Conservation (phyloP, 1,140 invertebrate species). For the Zaprionus davidi region DNA sequence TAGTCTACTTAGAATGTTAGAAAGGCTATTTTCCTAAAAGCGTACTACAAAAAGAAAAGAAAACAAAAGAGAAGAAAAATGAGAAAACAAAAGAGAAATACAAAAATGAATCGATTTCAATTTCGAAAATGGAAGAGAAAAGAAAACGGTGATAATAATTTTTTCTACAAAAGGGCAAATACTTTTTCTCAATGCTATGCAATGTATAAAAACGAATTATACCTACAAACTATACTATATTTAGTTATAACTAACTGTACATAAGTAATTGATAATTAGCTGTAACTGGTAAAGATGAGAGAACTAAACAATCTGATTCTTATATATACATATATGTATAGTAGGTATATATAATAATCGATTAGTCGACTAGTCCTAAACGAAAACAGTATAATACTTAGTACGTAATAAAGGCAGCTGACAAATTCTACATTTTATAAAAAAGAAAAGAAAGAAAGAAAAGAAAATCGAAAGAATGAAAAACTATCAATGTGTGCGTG, state of each 20-base stretch:
- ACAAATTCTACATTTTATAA: constrained; percentile 80
- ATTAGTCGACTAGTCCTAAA: constrained; percentile 60
- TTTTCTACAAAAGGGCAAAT: constrained; percentile 46
- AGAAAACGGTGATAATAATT: constrained; percentile 55
- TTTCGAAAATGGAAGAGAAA: constrained; percentile 54
- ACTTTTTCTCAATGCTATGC: constrained; percentile 52
- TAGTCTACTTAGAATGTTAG: constrained; percentile 77
- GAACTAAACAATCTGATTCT: constrained; percentile 63
- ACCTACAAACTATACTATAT: constrained; percentile 30
- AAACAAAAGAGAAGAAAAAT: background rate
- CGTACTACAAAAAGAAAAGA: constrained; percentile 54
- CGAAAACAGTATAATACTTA: constrained; percentile 30
- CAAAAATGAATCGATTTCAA: constrained; percentile 62
- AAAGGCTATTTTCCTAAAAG: constrained; percentile 78
- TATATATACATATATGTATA: constrained; percentile 61
- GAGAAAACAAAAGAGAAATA: constrained; percentile 36
- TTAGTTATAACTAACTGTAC: constrained; percentile 20
- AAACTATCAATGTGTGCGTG: constrained; percentile 9
- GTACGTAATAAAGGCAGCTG: constrained; percentile 62
- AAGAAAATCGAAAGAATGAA: constrained; percentile 26
- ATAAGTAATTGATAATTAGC: constrained; percentile 27
- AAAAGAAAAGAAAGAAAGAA: constrained; percentile 46
- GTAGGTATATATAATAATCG: constrained; percentile 46
- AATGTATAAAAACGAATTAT: constrained; percentile 53
- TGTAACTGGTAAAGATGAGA: constrained; percentile 15